Evolutionary conservation across 2,113 vertebrate genomes (phyloP).

Genomic region (Centropus unirufus): DNA sequence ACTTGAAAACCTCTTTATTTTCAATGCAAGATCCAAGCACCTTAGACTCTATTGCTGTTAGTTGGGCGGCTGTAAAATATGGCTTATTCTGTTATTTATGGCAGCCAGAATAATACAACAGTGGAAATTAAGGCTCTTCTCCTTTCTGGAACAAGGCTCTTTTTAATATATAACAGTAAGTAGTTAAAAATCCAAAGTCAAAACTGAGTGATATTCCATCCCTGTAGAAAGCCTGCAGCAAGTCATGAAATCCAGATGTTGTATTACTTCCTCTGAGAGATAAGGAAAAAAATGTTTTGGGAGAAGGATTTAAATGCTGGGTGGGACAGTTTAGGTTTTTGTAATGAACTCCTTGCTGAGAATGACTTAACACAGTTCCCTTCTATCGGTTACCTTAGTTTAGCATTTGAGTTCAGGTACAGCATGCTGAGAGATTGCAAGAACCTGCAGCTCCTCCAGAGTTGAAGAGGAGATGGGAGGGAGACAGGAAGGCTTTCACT

Average conservation of each 20-base stretch:
- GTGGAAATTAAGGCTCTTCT: background rate
- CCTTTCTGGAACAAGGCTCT: background rate
- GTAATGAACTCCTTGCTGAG: background rate
- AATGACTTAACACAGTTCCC: background rate
- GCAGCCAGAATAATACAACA: background rate
- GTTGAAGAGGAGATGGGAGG: background rate
- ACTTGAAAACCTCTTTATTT: background rate
- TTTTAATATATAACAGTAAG: background rate
- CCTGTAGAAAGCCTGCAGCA: background rate
- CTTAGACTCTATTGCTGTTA: background rate
- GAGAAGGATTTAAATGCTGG: background rate
- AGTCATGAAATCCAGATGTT: background rate
- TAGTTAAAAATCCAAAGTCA: background rate
- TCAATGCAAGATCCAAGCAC: background rate
- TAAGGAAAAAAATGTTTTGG: background rate
- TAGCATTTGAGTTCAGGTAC: background rate
- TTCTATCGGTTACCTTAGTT: background rate
- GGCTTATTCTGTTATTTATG: background rate
- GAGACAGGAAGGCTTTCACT: background rate
- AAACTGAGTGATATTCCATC: background rate
- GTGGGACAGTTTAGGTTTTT: background rate
- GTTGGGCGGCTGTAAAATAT: background rate
- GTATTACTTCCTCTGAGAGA: background rate
- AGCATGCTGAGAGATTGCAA: background rate
- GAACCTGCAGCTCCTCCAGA: background rate